phyloP scores from a whole-genome alignment of 1,140 invertebrate species.

The Drosophila asahinai region DNA sequence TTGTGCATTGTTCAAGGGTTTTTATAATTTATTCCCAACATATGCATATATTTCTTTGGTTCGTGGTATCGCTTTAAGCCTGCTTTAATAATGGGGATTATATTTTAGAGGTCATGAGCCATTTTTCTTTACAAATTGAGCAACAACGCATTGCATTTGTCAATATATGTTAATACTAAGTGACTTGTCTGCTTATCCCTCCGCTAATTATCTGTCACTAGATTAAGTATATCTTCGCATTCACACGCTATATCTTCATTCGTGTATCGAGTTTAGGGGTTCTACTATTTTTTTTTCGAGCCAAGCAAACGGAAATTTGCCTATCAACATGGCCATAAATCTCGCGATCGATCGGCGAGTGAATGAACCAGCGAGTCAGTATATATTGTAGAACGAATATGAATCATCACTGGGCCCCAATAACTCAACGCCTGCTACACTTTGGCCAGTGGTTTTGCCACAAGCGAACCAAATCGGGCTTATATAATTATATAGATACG shows the following conservation, averaged over 20 bases:
- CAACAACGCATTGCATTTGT: neutral
- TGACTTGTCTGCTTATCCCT: slow-evolving; percentile 20
- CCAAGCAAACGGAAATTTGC: slow-evolving; percentile 62
- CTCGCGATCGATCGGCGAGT: slow-evolving; percentile 43
- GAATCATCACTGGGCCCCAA: slow-evolving; percentile 34
- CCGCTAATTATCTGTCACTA: slow-evolving; percentile 34
- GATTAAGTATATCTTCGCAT: slow-evolving; percentile 36
- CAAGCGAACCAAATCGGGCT: slow-evolving; percentile 65
- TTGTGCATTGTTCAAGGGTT: slow-evolving; percentile 4
- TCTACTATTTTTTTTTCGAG: slow-evolving; percentile 17
- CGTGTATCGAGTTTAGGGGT: slow-evolving; percentile 12
- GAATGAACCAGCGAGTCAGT: slow-evolving; percentile 42
- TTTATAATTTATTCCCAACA: slow-evolving; percentile 8
- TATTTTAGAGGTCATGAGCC: neutral
- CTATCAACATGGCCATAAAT: slow-evolving; percentile 80
- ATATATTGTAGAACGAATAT: slow-evolving; percentile 11
- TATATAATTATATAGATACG: slow-evolving; percentile 75
- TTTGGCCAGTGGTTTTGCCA: slow-evolving; percentile 60
- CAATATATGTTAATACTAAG: neutral
- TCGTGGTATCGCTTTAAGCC: neutral
- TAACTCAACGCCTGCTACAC: slow-evolving; percentile 64
- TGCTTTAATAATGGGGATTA: slow-evolving; percentile 12
- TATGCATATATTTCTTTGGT: neutral
- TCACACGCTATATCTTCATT: slow-evolving; percentile 40
- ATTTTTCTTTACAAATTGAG: neutral